These are phyloP conservation scores for Chrysodeixis includens DNA, from an alignment of 2,888 invertebrate genomes.

Conservation along the genomic window DNA sequence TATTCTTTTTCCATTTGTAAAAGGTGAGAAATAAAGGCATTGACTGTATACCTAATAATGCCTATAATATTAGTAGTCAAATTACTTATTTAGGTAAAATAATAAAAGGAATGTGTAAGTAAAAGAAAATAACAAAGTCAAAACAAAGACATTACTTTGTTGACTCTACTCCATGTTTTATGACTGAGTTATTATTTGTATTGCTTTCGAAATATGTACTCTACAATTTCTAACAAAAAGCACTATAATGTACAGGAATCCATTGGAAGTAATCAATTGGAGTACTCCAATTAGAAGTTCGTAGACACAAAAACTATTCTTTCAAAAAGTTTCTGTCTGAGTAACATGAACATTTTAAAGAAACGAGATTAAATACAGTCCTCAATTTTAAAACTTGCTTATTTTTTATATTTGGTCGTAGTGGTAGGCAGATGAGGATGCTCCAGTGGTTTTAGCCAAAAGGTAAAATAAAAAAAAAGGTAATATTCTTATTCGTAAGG, in stretches of 20 bases:
- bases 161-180: conserved; percentile 23
- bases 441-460: too few relatives aligned
- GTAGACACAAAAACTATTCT: not conserved
- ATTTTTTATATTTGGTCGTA: too few relatives aligned
- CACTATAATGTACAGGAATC: not conserved
- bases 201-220: conserved; percentile 25
- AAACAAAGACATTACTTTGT: conserved; percentile 1
- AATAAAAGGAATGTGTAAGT: conserved; percentile 22
- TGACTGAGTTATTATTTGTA: conserved; percentile 31
- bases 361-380: too few relatives aligned
- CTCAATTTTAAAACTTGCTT: too few relatives aligned
- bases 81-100: not conserved
- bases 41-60: conserved; percentile 27
- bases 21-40: conserved; percentile 46
- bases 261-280: not conserved
- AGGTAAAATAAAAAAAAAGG: too few relatives aligned
- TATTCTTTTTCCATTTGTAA: conserved; percentile 26
- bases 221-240: not conserved
- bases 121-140: conserved; percentile 43
- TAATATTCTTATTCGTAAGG: too few relatives aligned
- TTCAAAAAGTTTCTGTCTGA: not conserved
- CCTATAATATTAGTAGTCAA: conserved; percentile 16
- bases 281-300: not conserved
- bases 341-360: too few relatives aligned
- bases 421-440: too few relatives aligned